These are phyloP conservation scores for Eubasilissa regina DNA, from an alignment of 1,140 invertebrate genomes.

Conservation along the genomic window DNA sequence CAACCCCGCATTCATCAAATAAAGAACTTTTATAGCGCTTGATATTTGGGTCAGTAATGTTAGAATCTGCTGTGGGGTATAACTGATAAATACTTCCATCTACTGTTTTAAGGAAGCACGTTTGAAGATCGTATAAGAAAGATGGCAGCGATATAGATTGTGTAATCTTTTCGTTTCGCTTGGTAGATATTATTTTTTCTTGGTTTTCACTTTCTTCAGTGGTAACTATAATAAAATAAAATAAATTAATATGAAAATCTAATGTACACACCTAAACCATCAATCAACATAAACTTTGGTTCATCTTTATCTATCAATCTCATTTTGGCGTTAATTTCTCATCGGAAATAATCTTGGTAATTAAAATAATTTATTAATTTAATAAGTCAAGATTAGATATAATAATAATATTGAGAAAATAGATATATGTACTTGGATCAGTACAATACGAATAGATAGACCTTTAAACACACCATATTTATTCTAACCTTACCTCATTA, in stretches of 20 bases:
- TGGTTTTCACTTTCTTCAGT: neutral
- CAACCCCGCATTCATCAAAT: slow-evolving; percentile 9
- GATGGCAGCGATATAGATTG: neutral
- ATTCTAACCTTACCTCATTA: too few species aligned
- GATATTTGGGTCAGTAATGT: slow-evolving; percentile 40
- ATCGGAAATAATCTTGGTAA: too few species aligned
- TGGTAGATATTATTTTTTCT: neutral
- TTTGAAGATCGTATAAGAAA: neutral
- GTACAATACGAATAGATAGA: too few species aligned
- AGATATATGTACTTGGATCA: neutral
- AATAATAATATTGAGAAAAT: neutral
- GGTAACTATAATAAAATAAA: neutral
- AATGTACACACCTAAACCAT: too few species aligned
- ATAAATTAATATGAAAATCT: too few species aligned
- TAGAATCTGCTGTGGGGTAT: slow-evolving; percentile 10
- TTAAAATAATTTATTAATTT: too few species aligned
- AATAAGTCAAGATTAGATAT: too few species aligned
- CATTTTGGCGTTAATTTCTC: too few species aligned
- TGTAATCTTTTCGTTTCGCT: neutral
- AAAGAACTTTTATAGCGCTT: neutral
- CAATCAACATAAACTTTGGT: too few species aligned
- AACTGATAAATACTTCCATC: slow-evolving; percentile 43
- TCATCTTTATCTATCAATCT: too few species aligned
- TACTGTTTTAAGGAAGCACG: slow-evolving; percentile 15
- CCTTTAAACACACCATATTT: too few species aligned